Percentiles rank a stretch among this genome's conserved stretches.
phyloP scores from a whole-genome alignment of 2,888 invertebrate species.

The Ariolimax columbianus region DNA sequence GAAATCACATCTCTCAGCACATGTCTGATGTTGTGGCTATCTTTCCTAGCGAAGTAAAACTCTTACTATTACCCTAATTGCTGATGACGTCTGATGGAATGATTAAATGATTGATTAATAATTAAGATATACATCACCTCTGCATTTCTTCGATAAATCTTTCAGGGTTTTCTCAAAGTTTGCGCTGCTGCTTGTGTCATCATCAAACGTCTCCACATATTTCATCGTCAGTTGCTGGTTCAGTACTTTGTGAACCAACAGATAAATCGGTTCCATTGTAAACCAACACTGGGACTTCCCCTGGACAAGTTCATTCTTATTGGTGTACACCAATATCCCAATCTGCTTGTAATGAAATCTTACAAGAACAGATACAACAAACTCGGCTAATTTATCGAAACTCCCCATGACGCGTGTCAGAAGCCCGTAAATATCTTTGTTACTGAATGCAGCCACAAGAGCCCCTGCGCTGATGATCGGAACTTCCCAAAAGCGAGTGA shows the following conservation, averaged over 20 bases:
- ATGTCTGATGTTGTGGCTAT: no score
- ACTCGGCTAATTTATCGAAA: conserved; percentile 67
- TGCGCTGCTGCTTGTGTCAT: conserved; percentile 17
- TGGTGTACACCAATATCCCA: conserved; percentile 63
- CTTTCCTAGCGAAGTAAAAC: no score
- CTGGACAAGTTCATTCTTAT: conserved; percentile 41
- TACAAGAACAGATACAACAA: conserved; percentile 56
- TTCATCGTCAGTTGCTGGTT: conserved; percentile 51
- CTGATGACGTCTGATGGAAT: no score
- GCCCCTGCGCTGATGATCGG: conserved; percentile 87
- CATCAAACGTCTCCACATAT: conserved; percentile 54
- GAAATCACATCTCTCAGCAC: no score
- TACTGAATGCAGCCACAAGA: conserved; percentile 66
- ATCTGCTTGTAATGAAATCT: conserved; percentile 63
- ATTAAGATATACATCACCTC: conserved; percentile 54
- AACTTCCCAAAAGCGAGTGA: conserved; percentile 90
- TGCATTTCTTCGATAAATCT: conserved; percentile 45
- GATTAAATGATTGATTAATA: neutral
- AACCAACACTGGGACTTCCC: conserved; percentile 83
- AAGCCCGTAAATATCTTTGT: conserved; percentile 83
- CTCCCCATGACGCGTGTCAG: conserved; percentile 82
- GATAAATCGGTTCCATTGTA: conserved; percentile 85
- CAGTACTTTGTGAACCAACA: conserved; percentile 78
- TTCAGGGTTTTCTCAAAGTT: conserved; percentile 43
- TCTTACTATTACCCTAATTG: no score